These are phyloP conservation scores for Metopolophium dirhodum DNA, from an alignment of 1,140 invertebrate genomes.

Conservation along the genomic window DNA sequence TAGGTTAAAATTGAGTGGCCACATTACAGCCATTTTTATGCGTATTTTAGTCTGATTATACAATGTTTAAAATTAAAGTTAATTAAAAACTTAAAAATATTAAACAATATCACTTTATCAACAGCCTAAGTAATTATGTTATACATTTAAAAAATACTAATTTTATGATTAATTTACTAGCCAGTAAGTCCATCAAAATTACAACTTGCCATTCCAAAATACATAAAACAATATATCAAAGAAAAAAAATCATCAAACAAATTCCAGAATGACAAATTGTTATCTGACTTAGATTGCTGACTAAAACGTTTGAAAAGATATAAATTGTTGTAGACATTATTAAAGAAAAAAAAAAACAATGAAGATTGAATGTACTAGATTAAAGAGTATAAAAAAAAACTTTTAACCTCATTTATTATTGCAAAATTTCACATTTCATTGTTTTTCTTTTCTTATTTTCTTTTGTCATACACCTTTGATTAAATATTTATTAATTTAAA, in stretches of 20 bases:
- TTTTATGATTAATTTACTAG: background rate
- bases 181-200: background rate
- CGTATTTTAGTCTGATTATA: conserved; percentile 23
- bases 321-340: background rate
- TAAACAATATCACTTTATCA: conserved; percentile 55
- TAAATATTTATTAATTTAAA: background rate
- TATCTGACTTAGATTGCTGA: background rate
- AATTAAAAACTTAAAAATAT: conserved; percentile 46
- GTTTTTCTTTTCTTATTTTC: background rate
- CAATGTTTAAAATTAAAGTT: conserved; percentile 36
- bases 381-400: background rate
- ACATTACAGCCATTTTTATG: conserved; percentile 16
- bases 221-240: background rate
- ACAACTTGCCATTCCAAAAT: background rate
- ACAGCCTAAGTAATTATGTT: conserved; percentile 37
- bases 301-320: background rate
- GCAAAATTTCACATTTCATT: background rate
- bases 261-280: background rate
- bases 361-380: background rate
- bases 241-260: background rate
- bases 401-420: conserved; percentile 14
- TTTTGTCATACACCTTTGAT: background rate
- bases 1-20: conserved; percentile 30
- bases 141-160: background rate
- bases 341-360: background rate